These are phyloP conservation scores for Centrocercus urophasianus DNA, from an alignment of 2,113 vertebrate genomes.

Conservation along the genomic window DNA sequence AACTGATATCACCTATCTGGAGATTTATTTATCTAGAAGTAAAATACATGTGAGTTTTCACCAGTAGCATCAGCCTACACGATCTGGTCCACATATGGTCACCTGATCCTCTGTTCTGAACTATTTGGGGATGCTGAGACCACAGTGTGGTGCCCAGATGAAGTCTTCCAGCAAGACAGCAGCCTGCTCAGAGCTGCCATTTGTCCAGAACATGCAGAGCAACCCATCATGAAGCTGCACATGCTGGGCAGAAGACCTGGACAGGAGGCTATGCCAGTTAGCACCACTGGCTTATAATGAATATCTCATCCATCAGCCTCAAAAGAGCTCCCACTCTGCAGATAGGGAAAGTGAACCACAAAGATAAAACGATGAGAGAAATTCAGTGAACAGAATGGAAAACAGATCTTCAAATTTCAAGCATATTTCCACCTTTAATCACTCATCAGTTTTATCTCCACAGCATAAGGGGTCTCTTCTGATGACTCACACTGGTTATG, in stretches of 20 bases:
- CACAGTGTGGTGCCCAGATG: not conserved
- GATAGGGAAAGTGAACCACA: not conserved
- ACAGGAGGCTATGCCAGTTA: not conserved
- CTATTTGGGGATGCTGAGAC: not conserved
- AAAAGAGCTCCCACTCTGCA: not conserved
- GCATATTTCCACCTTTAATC: not conserved
- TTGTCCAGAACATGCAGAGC: not conserved
- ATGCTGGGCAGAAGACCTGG: not conserved
- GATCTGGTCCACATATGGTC: not conserved
- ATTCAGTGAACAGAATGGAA: not conserved
- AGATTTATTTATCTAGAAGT: not conserved
- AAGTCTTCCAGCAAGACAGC: not conserved
- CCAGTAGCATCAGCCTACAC: not conserved
- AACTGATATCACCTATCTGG: not conserved
- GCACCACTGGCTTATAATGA: not conserved
- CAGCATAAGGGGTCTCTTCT: not conserved
- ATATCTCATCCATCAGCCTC: not conserved
- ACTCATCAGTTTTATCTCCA: not conserved
- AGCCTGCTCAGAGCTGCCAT: not conserved
- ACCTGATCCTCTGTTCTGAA: not conserved
- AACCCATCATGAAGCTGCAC: not conserved
- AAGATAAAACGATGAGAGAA: not conserved
- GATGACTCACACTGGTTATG: not conserved
- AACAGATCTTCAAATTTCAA: not conserved
- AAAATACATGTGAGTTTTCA: not conserved